These are phyloP conservation scores for Trichosurus vulpecula DNA, from an alignment of 2,797 vertebrate species.

Conservation along the genomic window DNA sequence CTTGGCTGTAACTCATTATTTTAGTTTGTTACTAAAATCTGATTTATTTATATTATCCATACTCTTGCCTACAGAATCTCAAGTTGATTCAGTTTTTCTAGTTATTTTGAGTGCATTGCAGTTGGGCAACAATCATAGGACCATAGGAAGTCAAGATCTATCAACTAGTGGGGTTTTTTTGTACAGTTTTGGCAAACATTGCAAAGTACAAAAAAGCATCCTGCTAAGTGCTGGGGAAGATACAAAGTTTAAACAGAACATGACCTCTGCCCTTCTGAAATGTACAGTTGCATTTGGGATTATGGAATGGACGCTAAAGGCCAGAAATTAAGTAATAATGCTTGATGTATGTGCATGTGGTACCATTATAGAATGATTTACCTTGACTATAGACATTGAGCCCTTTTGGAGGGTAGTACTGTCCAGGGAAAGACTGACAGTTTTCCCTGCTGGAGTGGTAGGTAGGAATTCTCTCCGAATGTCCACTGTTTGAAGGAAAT, in stretches of 20 bases:
- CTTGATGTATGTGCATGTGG: background rate
- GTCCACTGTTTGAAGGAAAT: background rate
- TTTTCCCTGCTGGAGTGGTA: background rate
- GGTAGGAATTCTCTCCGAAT: background rate
- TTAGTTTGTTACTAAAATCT: background rate
- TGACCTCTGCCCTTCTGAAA: background rate
- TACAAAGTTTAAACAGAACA: background rate
- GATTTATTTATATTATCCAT: constrained; percentile 6
- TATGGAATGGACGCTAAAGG: background rate
- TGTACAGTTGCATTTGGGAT: background rate
- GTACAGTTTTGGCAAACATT: background rate
- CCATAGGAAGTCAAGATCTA: constrained; percentile 5
- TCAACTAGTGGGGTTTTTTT: background rate
- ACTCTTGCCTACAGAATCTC: background rate
- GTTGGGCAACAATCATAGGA: background rate
- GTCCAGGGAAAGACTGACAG: background rate
- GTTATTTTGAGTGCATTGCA: background rate
- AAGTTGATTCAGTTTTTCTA: background rate
- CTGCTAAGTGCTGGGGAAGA: background rate
- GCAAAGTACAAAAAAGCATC: background rate
- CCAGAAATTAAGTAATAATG: background rate
- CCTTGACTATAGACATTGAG: background rate
- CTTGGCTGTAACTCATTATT: background rate
- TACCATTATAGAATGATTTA: background rate
- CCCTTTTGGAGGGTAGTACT: background rate